Percentiles rank a stretch among this genome's conserved stretches.
These are phyloP conservation scores for Chrysogorgia sp. DNA, from an alignment of 92 coral and sea anemone species.

Conservation along the genomic window DNA sequence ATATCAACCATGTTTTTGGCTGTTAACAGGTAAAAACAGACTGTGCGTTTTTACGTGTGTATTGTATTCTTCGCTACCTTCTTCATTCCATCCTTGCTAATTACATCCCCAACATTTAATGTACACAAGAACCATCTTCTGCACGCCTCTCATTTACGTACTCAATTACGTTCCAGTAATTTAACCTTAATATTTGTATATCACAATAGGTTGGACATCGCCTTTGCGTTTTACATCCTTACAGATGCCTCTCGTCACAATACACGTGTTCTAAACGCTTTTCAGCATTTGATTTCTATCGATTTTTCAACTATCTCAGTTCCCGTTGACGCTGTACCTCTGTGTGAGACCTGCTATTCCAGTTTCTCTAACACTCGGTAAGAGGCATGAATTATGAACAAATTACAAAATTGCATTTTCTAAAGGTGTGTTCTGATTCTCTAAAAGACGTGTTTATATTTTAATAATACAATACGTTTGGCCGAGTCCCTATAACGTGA, in stretches of 20 bases:
- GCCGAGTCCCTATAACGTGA: neutral
- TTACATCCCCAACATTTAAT: no score
- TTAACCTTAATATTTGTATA: neutral
- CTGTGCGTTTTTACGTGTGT: no score
- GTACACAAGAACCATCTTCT: no score
- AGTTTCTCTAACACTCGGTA: slow-evolving; percentile 33
- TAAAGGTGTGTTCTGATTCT: neutral
- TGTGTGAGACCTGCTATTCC: slow-evolving; percentile 37
- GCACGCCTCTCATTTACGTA: no score
- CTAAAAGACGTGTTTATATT: neutral
- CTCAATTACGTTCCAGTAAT: no score
- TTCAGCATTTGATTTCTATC: slow-evolving; percentile 10
- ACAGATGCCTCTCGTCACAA: slow-evolving; percentile 61
- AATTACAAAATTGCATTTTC: neutral
- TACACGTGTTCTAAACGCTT: slow-evolving; percentile 12
- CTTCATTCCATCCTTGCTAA: no score
- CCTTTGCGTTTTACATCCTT: slow-evolving; percentile 81
- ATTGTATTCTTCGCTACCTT: no score
- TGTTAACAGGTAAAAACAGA: no score
- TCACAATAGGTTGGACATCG: slow-evolving; percentile 70
- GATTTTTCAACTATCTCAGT: neutral
- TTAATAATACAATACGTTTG: neutral
- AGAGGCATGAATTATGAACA: neutral
- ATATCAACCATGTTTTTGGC: no score
- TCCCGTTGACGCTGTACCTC: neutral